Conservation (phyloP, 2,113 vertebrate genomes). For the Percopsis transmontana region DNA sequence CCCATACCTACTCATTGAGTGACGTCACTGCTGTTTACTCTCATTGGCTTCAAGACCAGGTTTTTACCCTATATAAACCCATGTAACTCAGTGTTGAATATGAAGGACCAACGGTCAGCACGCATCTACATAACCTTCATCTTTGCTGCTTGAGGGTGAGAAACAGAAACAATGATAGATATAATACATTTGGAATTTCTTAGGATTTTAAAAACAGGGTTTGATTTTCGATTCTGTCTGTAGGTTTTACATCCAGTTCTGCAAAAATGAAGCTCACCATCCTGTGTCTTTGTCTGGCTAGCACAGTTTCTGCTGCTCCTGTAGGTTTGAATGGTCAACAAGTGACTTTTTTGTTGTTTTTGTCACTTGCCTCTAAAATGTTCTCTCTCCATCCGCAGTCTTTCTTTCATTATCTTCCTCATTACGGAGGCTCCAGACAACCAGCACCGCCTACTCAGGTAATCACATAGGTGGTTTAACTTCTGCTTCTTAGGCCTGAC, state of each 20-base stretch:
- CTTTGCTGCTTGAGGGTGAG: slow-evolving; percentile 34
- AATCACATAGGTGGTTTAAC: slow-evolving; percentile 15
- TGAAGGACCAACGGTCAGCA: slow-evolving; percentile 7
- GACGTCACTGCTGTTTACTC: slow-evolving; percentile 30
- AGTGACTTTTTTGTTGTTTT: background rate
- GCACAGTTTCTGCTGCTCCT: slow-evolving; percentile 66
- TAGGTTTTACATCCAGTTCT: slow-evolving; percentile 17
- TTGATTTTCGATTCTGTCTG: slow-evolving; percentile 9
- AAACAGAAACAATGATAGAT: slow-evolving; percentile 10
- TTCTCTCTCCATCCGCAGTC: slow-evolving; percentile 48
- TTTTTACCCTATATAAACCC: slow-evolving; percentile 58
- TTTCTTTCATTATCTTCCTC: slow-evolving; percentile 68
- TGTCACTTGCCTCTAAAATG: background rate
- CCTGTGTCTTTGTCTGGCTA: slow-evolving; percentile 66
- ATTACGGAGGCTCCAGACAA: slow-evolving; percentile 60
- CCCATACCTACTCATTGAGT: slow-evolving; percentile 45
- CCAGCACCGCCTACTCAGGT: slow-evolving; percentile 60
- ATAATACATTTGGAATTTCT: background rate
- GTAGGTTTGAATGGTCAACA: slow-evolving; percentile 50
- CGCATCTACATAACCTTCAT: slow-evolving; percentile 24
- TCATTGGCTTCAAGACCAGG: slow-evolving; percentile 22
- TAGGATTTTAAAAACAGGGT: background rate
- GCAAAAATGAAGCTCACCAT: slow-evolving; percentile 66
- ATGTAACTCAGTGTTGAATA: slow-evolving; percentile 1
- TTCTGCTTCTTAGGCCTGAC: background rate